Percentiles rank a stretch among this genome's conserved stretches.
phyloP scores from a whole-genome alignment of 2,113 vertebrate genomes.

The Malurus melanocephalus region DNA sequence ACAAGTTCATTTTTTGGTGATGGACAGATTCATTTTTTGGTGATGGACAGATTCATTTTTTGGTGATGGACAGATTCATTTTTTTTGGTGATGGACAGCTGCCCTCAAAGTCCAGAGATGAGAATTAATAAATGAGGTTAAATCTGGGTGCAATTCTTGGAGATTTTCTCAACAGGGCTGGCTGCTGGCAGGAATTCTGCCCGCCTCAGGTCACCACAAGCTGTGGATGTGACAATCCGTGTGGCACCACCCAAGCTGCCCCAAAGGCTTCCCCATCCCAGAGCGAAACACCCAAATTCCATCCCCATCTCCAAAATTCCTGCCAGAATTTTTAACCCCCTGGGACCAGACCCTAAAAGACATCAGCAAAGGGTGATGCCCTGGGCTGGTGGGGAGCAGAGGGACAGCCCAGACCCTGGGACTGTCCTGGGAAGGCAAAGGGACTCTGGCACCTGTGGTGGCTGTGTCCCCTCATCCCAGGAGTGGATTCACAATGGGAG shows the following conservation, averaged over 20 bases:
- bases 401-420: neutral
- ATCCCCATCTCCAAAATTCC: neutral
- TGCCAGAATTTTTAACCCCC: neutral
- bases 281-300: neutral
- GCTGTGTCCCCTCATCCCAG: neutral
- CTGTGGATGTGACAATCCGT: neutral
- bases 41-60: neutral
- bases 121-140: neutral
- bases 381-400: neutral
- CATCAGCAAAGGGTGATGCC: neutral
- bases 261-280: neutral
- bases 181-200: neutral
- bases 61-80: neutral
- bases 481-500: neutral
- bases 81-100: neutral
- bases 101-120: neutral
- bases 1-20: neutral
- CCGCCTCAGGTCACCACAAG: fast-evolving
- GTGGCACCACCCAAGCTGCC: neutral
- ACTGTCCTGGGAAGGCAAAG: neutral
- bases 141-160: neutral
- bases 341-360: neutral
- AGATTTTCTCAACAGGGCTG: neutral
- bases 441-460: neutral
- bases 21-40: neutral